A percentile compares a stretch with the other conserved stretches of the same genome.
Conservation (phyloP, 2,113 vertebrate genomes). For the Oncorhynchus clarkii region DNA sequence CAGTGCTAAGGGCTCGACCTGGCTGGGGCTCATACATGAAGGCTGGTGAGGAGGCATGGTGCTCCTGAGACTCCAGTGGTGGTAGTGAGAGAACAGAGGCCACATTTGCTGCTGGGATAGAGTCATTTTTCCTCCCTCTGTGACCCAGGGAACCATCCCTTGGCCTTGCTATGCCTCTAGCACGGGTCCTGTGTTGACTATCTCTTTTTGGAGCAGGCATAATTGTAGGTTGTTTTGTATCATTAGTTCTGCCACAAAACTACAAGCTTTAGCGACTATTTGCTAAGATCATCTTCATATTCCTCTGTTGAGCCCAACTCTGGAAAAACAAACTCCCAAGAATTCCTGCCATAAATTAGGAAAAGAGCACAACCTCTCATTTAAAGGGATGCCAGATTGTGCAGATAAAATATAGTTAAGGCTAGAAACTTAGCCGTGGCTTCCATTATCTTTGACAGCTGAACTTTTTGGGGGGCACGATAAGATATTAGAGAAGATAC, state of each 20-base stretch:
- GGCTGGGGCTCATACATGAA: slow-evolving; percentile 15
- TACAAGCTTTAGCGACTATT: background rate
- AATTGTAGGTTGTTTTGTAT: background rate
- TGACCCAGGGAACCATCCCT: background rate
- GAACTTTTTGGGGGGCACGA: too few relatives aligned
- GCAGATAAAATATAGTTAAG: background rate
- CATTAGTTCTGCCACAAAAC: background rate
- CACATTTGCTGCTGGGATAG: background rate
- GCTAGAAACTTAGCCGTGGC: background rate
- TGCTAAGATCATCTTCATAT: background rate
- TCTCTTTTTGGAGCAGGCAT: background rate
- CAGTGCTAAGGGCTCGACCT: slow-evolving; percentile 1
- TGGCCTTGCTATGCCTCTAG: background rate
- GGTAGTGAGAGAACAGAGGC: slow-evolving; percentile 10
- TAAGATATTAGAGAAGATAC: too few relatives aligned
- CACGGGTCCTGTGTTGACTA: background rate
- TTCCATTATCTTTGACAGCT: too few relatives aligned
- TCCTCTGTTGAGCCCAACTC: background rate
- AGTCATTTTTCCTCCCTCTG: slow-evolving; percentile 15
- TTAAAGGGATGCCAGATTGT: background rate
- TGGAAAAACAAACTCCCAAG: too few relatives aligned
- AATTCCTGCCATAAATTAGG: background rate
- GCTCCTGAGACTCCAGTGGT: slow-evolving; percentile 1
- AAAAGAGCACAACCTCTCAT: background rate
- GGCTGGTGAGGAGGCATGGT: slow-evolving; percentile 1